These are phyloP conservation scores for Caenorhabditis drosophilae DNA, from an alignment of 2,888 invertebrate genomes.

Conservation along the genomic window DNA sequence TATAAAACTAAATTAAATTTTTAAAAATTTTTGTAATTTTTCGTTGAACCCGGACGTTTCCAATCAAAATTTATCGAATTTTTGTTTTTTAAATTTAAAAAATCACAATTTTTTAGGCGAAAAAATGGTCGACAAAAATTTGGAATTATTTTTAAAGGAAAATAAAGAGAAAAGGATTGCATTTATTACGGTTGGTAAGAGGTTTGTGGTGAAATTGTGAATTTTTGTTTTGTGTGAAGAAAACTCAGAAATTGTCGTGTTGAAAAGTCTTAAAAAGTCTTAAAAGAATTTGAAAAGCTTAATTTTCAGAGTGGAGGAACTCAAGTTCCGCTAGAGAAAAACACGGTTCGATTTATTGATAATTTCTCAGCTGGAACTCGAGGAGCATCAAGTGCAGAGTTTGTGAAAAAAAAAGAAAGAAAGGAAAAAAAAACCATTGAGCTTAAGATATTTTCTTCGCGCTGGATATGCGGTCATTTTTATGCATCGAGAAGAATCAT, in stretches of 20 bases:
- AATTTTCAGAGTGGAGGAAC: constrained; percentile 85
- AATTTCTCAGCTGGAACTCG: constrained; percentile 97
- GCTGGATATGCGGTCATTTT: constrained; percentile 88
- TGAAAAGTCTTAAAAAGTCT: too few species aligned
- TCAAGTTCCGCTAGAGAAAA: constrained; percentile 92
- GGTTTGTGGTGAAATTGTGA: background rate
- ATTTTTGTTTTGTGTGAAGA: background rate
- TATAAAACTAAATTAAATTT: too few species aligned
- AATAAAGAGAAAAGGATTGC: constrained; percentile 28
- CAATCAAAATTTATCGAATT: background rate
- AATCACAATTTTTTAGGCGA: background rate
- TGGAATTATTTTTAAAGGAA: constrained; percentile 26
- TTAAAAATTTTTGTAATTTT: too few species aligned
- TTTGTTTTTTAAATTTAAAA: background rate
- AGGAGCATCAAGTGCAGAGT: constrained; percentile 91
- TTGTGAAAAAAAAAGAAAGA: background rate
- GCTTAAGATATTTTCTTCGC: constrained; percentile 79
- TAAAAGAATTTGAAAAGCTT: too few species aligned
- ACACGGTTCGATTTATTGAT: constrained; percentile 95
- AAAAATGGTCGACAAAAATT: constrained; percentile 3
- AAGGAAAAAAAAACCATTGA: background rate
- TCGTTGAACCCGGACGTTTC: too few species aligned
- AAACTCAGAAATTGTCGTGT: background rate
- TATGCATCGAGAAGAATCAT: constrained; percentile 85
- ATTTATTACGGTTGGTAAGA: constrained; percentile 50